Evolutionary conservation across 2,113 vertebrate genomes (phyloP).

Genomic region (Climacteris rufus): DNA sequence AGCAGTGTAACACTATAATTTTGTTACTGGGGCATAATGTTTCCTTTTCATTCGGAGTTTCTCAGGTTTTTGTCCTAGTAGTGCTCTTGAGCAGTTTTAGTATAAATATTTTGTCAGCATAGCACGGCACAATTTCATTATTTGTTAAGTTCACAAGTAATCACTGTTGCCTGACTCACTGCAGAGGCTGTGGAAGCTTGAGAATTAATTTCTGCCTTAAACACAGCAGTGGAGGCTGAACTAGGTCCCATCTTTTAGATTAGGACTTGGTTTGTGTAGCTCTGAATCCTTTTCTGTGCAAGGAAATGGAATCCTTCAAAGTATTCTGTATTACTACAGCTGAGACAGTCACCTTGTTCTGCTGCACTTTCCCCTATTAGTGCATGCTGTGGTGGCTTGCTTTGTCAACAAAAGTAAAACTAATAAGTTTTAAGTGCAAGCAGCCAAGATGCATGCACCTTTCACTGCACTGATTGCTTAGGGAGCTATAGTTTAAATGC

Average conservation of each 20-base stretch:
- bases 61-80: not conserved
- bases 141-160: not conserved
- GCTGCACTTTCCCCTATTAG: not conserved
- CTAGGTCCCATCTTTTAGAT: not conserved
- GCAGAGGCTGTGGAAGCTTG: not conserved
- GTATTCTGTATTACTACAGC: not conserved
- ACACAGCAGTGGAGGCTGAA: not conserved
- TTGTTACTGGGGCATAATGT: not conserved
- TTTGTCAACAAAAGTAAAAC: not conserved
- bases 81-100: not conserved
- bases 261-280: not conserved
- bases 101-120: slow-evolving; percentile 11
- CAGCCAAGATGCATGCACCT: not conserved
- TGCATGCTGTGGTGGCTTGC: not conserved
- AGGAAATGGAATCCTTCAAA: not conserved
- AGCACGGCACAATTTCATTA: not conserved
- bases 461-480: not conserved
- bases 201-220: not conserved
- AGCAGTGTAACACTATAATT: slow-evolving; percentile 8
- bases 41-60: slow-evolving; percentile 21
- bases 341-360: not conserved
- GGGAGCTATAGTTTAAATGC: not conserved
- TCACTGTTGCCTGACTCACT: not conserved
- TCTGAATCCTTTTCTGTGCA: not conserved
- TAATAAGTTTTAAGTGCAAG: not conserved